Evolutionary conservation across 1,140 invertebrate species (phyloP), one percentile per base, ranked within the genome.

Genomic region (Streblospio benedicti): DNA sequence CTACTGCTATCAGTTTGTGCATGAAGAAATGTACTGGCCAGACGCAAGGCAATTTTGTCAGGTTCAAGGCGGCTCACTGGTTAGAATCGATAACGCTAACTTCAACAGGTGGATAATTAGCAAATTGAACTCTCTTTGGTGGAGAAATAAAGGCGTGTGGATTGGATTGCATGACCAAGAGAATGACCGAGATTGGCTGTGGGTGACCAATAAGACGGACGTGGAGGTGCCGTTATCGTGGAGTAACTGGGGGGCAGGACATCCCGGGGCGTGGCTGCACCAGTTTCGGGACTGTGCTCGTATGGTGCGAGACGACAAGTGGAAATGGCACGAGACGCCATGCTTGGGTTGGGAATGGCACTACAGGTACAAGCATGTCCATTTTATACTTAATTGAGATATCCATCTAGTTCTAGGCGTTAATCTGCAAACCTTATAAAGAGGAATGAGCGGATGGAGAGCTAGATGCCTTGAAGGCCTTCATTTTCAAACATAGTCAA

Each of bases 81-180:
- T 51, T 27, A 32, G 31, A 27, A 59, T 59, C 27, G 31, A 18
- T n/a, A 31, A 59, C 49, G 28, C 30, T 4, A 49, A 51, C 5
- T 54, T 49, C 2, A 59, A 59, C 28, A 18, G 33, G 25, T 59
- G 52, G 45, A 57, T 59, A 28, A 35, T 32, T 23, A 35, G 31
- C 14, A 51, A 28, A 27, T 33, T 59, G 28, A 59, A 59, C 49
- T 30, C 2, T 23, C 31, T 59, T 27, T 38, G 31, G 31, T 59
- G 57, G 57, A 54, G 47, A 27, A 59, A 59, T 49, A 59, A 59
- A n/a, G 57, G 57, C 45, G 35, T 59, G 27, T 59, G 57, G 57
- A 59, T 59, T 35, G 57, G 57, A 32, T 49, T 59, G 3, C 27
- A 59, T 41, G 49, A 59, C 23, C 23, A 23, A 18, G 28, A 54